Conservation (phyloP, 1,140 invertebrate genomes). For the Nixonia krombeini region DNA sequence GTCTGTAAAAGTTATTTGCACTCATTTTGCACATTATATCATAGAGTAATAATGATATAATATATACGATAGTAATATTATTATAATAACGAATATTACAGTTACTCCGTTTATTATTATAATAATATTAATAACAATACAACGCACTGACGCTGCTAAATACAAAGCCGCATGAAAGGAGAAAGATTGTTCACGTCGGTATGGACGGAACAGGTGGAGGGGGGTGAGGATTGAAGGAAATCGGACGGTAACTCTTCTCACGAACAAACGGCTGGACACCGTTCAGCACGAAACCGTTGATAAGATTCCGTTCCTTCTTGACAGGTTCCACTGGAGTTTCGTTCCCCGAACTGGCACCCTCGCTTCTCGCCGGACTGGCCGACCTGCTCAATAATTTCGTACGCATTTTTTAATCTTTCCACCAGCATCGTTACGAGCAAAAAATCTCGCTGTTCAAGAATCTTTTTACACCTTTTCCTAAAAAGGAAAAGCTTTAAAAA, state of each 20-base stretch:
- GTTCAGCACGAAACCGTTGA: constrained; percentile 51
- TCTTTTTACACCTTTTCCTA: too few relatives aligned
- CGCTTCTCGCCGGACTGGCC: constrained; percentile 54
- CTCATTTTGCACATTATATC: neutral
- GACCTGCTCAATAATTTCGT: constrained; percentile 50
- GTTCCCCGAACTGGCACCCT: constrained; percentile 51
- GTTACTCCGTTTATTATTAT: too few relatives aligned
- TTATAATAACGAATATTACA: too few relatives aligned
- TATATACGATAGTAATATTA: too few relatives aligned
- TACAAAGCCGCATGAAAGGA: neutral
- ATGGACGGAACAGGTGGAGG: constrained; percentile 30
- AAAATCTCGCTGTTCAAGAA: too few relatives aligned
- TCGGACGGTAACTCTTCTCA: constrained; percentile 66
- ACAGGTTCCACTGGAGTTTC: constrained; percentile 52
- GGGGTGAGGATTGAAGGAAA: constrained; percentile 62
- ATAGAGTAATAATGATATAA: too few relatives aligned
- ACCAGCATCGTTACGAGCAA: neutral
- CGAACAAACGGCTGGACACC: constrained; percentile 62
- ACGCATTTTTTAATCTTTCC: neutral
- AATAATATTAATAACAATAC: neutral
- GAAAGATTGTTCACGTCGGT: constrained; percentile 41
- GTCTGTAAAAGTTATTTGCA: neutral
- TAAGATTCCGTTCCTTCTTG: constrained; percentile 43
- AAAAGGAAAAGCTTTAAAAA: too few relatives aligned
- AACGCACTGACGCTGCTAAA: neutral